These are phyloP conservation scores for Periparus ater DNA, from an alignment of 2,797 vertebrate species.

Conservation along the genomic window DNA sequence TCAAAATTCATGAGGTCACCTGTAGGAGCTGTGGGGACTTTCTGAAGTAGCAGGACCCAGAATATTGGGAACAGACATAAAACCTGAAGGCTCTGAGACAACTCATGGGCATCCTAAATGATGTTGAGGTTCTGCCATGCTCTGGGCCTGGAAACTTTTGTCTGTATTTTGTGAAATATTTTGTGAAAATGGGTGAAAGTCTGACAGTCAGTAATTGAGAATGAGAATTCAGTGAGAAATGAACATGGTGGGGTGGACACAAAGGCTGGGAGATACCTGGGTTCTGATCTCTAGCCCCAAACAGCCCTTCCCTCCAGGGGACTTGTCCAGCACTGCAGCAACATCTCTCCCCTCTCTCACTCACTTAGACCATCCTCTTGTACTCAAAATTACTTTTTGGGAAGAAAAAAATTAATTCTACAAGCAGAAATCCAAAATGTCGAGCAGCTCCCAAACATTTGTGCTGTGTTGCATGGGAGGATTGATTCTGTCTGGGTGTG, in stretches of 20 bases:
- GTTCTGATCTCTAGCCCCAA: neutral
- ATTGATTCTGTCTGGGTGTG: neutral
- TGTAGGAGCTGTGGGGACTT: neutral
- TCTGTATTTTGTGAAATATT: neutral
- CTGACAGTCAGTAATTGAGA: neutral
- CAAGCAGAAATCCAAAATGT: neutral
- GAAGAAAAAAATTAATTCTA: neutral
- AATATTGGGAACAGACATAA: neutral
- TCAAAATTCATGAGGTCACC: neutral
- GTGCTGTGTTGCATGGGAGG: neutral
- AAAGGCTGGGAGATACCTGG: neutral
- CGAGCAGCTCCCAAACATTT: neutral
- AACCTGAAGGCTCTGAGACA: neutral
- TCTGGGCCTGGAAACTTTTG: neutral
- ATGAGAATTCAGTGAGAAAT: neutral
- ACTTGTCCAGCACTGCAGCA: neutral
- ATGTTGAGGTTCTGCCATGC: rapidly evolving
- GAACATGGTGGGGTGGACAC: rapidly evolving
- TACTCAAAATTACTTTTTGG: neutral
- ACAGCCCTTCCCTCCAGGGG: neutral
- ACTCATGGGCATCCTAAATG: neutral
- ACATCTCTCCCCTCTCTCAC: neutral
- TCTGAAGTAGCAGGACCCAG: neutral
- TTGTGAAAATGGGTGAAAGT: neutral
- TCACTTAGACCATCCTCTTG: neutral